These are phyloP conservation scores for Rhineura floridana DNA, from an alignment of 2,113 vertebrate species.

Conservation along the genomic window DNA sequence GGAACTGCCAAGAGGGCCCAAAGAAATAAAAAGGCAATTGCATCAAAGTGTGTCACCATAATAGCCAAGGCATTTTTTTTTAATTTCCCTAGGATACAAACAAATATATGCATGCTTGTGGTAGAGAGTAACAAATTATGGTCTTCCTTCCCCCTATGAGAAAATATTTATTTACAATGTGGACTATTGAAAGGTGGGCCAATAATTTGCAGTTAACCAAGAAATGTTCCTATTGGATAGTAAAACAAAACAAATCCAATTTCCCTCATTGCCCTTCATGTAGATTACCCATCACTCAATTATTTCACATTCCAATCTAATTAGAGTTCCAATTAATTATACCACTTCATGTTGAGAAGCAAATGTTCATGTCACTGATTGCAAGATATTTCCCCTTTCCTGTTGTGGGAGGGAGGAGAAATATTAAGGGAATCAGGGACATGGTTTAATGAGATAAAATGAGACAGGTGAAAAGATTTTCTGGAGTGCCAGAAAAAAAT, in stretches of 20 bases:
- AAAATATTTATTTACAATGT: neutral
- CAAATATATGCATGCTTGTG: neutral
- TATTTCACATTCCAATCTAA: conserved; percentile 31
- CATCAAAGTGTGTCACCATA: neutral
- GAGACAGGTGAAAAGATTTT: neutral
- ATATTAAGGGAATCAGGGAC: neutral
- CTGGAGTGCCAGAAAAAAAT: neutral
- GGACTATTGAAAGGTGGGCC: neutral
- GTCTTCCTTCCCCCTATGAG: neutral
- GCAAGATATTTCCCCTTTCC: conserved; percentile 10
- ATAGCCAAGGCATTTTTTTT: neutral
- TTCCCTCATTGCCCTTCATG: neutral
- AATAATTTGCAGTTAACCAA: conserved; percentile 16
- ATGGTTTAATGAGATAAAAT: neutral
- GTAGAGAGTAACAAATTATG: neutral
- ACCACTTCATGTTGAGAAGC: conserved; percentile 19
- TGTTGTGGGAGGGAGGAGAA: neutral
- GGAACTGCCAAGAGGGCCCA: too few species aligned
- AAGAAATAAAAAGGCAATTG: neutral
- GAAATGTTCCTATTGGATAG: neutral
- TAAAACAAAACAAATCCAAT: conserved; percentile 15
- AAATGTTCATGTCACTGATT: conserved; percentile 20
- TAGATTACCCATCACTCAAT: conserved; percentile 22
- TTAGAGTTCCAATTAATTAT: conserved; percentile 27
- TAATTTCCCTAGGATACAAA: neutral